Percentiles rank a stretch among this genome's conserved stretches.
Evolutionary conservation across 2,888 invertebrate genomes (phyloP).

Genomic region (Watsonalla cultraria): DNA sequence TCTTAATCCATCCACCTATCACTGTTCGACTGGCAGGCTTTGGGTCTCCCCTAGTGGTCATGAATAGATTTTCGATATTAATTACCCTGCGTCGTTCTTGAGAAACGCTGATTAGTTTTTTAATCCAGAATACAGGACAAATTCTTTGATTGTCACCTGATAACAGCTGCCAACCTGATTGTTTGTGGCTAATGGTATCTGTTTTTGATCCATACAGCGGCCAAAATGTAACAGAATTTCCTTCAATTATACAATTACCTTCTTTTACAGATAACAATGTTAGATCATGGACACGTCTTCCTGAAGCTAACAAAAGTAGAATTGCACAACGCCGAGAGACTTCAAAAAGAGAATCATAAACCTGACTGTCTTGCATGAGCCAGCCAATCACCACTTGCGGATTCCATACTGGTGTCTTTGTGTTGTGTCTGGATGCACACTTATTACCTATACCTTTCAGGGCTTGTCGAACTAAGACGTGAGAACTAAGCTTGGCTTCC

Average conservation of each 20-base stretch:
- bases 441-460: too few species aligned
- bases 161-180: too few species aligned
- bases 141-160: too few species aligned
- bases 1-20: constrained; percentile 3
- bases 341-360: constrained; percentile 2
- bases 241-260: neutral
- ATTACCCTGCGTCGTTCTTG: too few species aligned
- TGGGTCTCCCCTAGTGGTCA: neutral
- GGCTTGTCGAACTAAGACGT: too few species aligned
- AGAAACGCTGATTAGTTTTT: too few species aligned
- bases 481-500: too few species aligned
- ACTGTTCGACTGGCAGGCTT: constrained; percentile 2
- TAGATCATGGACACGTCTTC: constrained; percentile 9
- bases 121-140: too few species aligned
- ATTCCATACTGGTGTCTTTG: neutral
- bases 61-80: too few species aligned
- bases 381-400: neutral
- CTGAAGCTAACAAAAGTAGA: constrained; percentile 7
- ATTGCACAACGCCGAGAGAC: constrained; percentile 6
- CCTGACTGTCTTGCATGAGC: neutral
- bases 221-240: constrained; percentile 5
- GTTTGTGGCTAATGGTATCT: too few species aligned
- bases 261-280: constrained; percentile 4
- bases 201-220: constrained; percentile 7
- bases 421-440: too few species aligned